Evolutionary conservation across 2,888 invertebrate species (phyloP).

Genomic region (Electrophaes corylata): DNA sequence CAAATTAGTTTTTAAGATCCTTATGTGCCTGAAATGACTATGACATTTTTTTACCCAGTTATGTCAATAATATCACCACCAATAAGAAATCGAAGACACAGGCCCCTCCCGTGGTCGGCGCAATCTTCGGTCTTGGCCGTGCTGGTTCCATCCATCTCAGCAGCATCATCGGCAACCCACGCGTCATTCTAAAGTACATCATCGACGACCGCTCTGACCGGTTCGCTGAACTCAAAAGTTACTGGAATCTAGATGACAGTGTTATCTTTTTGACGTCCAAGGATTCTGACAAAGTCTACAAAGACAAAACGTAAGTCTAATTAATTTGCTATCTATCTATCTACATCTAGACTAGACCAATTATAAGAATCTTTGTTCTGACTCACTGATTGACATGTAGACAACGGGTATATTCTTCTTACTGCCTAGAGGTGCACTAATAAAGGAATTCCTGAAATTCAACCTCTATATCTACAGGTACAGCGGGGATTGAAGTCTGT

Average conservation of each 20-base stretch:
- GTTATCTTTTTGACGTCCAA: slow-evolving; percentile 76
- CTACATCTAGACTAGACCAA: too few relatives aligned
- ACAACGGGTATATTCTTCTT: too few relatives aligned
- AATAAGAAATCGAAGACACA: slow-evolving; percentile 47
- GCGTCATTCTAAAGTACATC: slow-evolving; percentile 80
- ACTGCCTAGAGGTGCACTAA: too few relatives aligned
- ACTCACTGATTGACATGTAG: too few relatives aligned
- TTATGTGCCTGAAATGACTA: too few relatives aligned
- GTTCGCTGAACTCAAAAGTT: slow-evolving; percentile 70
- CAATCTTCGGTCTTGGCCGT: slow-evolving; percentile 85
- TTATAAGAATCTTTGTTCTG: too few relatives aligned
- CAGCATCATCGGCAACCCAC: slow-evolving; percentile 74
- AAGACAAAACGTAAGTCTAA: slow-evolving; percentile 75
- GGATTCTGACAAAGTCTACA: slow-evolving; percentile 75
- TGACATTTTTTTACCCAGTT: slow-evolving; percentile 52
- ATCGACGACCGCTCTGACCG: slow-evolving; percentile 80
- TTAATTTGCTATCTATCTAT: too few relatives aligned
- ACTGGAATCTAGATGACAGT: slow-evolving; percentile 77
- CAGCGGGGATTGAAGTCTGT: too few relatives aligned
- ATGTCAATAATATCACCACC: slow-evolving; percentile 63
- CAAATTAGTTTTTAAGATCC: too few relatives aligned
- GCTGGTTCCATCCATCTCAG: slow-evolving; percentile 85
- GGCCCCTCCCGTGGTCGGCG: slow-evolving; percentile 66
- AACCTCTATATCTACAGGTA: too few relatives aligned
- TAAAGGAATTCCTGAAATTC: too few relatives aligned